Base-by-base conservation (phyloP, 2,797 vertebrate species). In the Parauchenoglanis ngamensis region DNA sequence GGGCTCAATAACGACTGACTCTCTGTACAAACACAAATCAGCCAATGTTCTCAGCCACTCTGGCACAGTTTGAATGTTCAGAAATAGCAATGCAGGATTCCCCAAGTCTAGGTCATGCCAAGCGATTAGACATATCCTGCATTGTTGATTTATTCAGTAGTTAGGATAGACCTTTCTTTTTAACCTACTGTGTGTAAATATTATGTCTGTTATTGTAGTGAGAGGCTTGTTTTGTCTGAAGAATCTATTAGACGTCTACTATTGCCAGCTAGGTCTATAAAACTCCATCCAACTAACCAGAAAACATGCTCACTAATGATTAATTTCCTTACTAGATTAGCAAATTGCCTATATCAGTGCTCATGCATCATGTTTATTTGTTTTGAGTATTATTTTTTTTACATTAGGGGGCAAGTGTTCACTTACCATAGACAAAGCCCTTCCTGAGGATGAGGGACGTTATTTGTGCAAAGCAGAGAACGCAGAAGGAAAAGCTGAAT, bases 401-500 rank as follows among this genome's bases (percentile, higher is more conserved):
- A n/a, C 23, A 82, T 61, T 86, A 99, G 98, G 96, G 1, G 94
- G 96, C 0, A 94, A 96, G 35, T 98, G 96, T 90, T 97, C 97
- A 0, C 93, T 99, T 86, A 97, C 96, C 92, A 97, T 99, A 19
- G 97, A 97, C 92, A 99, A 99, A 94, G 96, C 96, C 1, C 92
- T 97, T 44, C 97, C 97, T 0, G 98, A 99, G 90, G 97, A 99
- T 84, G 96, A 96, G 61, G 98, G 98, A 0, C 92, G 95, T 57
- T 99, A 99, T 89, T 96, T 94, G 86, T 99, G 98, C 89, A 87
- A 94, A 87, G 98, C 96, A 0, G 97, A 98, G 94, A 98, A 93
- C 72, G 56, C 93, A 0, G 93, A 93, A 0, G 98, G 98, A 68
- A 95, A 94, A 93, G 94, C 95, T 0, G 97, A 98, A 56, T 96